Conservation (phyloP, 2,888 invertebrate genomes). For the Osedax frankpressi region DNA sequence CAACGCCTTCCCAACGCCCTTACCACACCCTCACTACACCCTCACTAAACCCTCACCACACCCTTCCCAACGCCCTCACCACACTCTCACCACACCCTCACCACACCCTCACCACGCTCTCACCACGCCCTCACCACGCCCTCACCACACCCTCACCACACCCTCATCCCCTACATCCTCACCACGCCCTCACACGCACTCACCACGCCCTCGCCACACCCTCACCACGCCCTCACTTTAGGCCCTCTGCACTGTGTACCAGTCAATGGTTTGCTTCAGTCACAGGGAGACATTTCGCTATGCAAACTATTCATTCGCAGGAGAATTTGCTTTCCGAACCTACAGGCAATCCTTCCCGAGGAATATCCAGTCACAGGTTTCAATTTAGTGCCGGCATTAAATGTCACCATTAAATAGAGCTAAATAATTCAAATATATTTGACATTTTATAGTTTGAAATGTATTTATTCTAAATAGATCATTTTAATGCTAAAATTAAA, state of each 20-base stretch:
- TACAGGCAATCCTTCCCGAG: neutral
- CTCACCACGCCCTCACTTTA: constrained; percentile 29
- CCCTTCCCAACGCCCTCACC: neutral
- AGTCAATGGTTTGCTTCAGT: constrained; percentile 28
- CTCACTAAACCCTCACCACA: too few relatives aligned
- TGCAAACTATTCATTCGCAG: constrained; percentile 28
- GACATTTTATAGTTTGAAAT: too few relatives aligned
- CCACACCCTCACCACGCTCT: too few relatives aligned
- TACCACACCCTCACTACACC: too few relatives aligned
- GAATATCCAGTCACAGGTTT: neutral
- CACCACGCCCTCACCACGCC: neutral
- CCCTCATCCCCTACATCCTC: neutral
- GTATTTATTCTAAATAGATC: too few relatives aligned
- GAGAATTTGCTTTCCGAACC: constrained; percentile 26
- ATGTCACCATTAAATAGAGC: too few relatives aligned
- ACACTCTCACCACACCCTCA: too few relatives aligned
- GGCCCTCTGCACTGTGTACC: constrained; percentile 28
- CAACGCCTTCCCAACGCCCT: neutral
- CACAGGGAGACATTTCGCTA: constrained; percentile 29
- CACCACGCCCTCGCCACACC: neutral
- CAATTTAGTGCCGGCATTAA: too few relatives aligned
- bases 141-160: neutral
- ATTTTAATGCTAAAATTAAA: too few relatives aligned
- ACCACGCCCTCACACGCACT: neutral
- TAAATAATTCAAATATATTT: too few relatives aligned